Conservation (phyloP, 2,888 invertebrate genomes). For the Nomada flava region DNA sequence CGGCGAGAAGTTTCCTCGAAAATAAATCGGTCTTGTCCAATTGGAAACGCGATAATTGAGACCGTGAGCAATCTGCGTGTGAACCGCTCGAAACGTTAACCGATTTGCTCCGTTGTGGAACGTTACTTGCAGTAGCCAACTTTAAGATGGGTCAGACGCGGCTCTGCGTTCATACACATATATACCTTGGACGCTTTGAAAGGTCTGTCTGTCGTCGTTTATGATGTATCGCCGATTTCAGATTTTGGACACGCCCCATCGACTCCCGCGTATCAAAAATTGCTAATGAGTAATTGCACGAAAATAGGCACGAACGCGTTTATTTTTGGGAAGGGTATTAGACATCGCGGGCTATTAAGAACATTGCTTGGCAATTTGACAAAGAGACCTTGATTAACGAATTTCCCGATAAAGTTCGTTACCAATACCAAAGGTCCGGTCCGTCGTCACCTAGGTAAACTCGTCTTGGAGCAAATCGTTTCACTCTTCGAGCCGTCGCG, state of each 20-base stretch:
- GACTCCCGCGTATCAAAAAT: constrained; percentile 43
- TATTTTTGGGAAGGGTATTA: constrained; percentile 55
- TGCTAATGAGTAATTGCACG: constrained; percentile 62
- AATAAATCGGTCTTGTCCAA: background rate
- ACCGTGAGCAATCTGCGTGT: constrained; percentile 25
- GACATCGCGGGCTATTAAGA: constrained; percentile 57
- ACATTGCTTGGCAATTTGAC: constrained; percentile 69
- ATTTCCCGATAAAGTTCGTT: constrained; percentile 40
- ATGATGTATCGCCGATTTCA: constrained; percentile 46
- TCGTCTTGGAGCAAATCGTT: constrained; percentile 52
- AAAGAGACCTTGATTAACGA: constrained; percentile 58
- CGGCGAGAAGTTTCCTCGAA: no score
- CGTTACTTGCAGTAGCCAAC: constrained; percentile 8
- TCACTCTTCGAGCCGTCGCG: background rate
- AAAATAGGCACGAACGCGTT: constrained; percentile 56
- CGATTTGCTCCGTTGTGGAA: constrained; percentile 48
- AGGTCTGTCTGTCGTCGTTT: constrained; percentile 35
- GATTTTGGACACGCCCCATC: constrained; percentile 32
- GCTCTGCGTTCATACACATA: background rate
- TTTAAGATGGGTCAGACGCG: background rate
- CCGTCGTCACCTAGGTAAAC: background rate
- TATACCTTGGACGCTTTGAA: constrained; percentile 15
- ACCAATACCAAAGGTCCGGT: background rate
- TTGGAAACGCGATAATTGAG: background rate
- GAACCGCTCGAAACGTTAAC: constrained; percentile 23